These are phyloP conservation scores for Perccottus glenii DNA, from an alignment of 2,113 vertebrate species.

Conservation along the genomic window DNA sequence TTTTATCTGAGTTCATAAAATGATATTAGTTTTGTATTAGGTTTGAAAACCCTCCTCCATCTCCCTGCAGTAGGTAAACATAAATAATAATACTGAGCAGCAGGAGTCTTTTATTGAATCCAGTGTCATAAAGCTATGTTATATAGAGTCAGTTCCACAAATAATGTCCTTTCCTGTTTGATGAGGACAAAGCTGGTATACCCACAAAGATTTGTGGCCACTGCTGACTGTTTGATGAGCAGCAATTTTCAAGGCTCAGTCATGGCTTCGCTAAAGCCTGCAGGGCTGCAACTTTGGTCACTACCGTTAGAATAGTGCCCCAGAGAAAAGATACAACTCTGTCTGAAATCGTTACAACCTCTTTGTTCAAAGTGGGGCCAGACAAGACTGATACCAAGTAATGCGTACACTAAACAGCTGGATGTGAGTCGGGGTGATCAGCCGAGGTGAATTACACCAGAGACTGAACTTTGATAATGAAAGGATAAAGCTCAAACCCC, in stretches of 20 bases:
- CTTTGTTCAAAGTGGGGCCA: neutral
- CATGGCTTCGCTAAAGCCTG: constrained; percentile 48
- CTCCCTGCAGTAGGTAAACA: neutral
- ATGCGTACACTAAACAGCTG: constrained; percentile 27
- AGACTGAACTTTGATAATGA: constrained; percentile 48
- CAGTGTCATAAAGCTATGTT: constrained; percentile 12
- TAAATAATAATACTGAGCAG: constrained; percentile 7
- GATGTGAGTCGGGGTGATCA: constrained; percentile 17
- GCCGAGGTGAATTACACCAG: constrained; percentile 5
- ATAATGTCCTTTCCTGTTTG: constrained; percentile 30
- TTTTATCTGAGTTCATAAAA: constrained; percentile 12
- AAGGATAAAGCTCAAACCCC: constrained; percentile 22
- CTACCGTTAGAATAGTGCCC: constrained; percentile 53
- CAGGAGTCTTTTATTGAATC: neutral
- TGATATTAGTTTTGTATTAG: constrained; percentile 1
- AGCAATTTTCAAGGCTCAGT: constrained; percentile 51
- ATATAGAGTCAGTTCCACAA: constrained; percentile 7
- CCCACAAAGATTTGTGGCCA: constrained; percentile 23
- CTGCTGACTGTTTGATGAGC: constrained; percentile 34
- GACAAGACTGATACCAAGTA: constrained; percentile 23
- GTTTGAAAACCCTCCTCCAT: neutral
- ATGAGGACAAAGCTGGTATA: constrained; percentile 29
- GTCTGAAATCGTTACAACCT: constrained; percentile 41
- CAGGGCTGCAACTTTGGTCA: constrained; percentile 41
- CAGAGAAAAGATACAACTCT: constrained; percentile 15